Percentiles rank a stretch among this genome's conserved stretches.
Evolutionary conservation across 2,113 vertebrate genomes (phyloP).

Genomic region (Dipodomys spectabilis): DNA sequence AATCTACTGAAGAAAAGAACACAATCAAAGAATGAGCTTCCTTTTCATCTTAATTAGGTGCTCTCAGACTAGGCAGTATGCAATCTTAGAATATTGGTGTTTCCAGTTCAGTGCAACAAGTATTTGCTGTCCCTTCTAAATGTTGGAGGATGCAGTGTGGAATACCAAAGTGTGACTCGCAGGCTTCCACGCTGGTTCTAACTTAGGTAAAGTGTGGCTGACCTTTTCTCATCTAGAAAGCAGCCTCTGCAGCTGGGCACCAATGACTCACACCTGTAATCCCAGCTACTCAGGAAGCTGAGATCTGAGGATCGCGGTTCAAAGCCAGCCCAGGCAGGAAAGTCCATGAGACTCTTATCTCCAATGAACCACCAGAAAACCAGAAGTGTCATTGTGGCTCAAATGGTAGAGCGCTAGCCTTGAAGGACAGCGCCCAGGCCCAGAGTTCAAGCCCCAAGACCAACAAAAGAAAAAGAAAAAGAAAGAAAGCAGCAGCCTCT

Average conservation of each 20-base stretch:
- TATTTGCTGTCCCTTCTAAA: neutral
- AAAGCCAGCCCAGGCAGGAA: too few species aligned
- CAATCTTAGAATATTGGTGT: neutral
- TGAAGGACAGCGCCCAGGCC: too few species aligned
- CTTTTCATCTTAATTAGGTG: constrained; percentile 22
- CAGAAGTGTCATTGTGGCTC: too few species aligned
- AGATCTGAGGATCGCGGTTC: too few species aligned
- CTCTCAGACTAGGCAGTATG: neutral
- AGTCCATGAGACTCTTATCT: too few species aligned
- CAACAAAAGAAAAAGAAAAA: too few species aligned
- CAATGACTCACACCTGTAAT: too few species aligned
- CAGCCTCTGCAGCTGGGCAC: neutral
- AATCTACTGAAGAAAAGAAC: neutral
- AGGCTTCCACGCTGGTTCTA: neutral
- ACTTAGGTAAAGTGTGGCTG: neutral
- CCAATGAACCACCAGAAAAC: too few species aligned
- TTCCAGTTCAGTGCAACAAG: neutral
- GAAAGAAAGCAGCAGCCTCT: neutral
- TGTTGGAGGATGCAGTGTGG: neutral
- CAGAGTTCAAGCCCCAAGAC: too few species aligned
- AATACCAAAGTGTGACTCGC: neutral
- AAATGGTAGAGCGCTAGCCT: too few species aligned
- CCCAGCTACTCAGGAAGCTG: too few species aligned
- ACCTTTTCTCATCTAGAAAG: neutral
- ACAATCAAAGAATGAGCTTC: neutral